These are phyloP conservation scores for Clitarchus hookeri DNA, from an alignment of 2,888 invertebrate genomes.

Conservation along the genomic window DNA sequence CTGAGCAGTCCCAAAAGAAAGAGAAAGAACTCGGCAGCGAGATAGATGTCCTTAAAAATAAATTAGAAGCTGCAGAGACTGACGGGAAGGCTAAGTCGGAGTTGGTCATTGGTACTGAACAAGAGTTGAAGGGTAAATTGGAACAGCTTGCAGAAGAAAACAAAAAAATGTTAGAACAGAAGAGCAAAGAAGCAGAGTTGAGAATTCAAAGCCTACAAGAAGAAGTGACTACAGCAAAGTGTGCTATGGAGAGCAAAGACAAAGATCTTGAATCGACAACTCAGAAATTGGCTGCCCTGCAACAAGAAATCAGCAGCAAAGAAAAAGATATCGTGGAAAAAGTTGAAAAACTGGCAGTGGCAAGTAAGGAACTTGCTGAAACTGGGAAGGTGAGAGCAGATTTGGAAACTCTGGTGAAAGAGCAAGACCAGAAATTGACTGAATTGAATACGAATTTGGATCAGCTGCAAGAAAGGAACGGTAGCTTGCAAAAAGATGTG, in stretches of 20 bases:
- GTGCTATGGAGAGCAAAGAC: conserved; percentile 50
- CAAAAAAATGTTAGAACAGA: conserved; percentile 58
- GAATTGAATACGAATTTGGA: conserved; percentile 46
- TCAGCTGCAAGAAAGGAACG: conserved; percentile 53
- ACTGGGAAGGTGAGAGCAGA: conserved; percentile 49
- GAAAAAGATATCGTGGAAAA: conserved; percentile 53
- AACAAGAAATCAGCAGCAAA: conserved; percentile 36
- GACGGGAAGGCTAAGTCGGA: conserved; percentile 34
- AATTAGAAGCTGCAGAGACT: conserved; percentile 34
- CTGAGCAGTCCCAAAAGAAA: conserved; percentile 46
- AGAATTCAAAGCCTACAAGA: conserved; percentile 45
- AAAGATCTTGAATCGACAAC: conserved; percentile 55
- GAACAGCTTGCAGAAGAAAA: conserved; percentile 59
- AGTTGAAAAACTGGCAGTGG: conserved; percentile 56
- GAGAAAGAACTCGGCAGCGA: conserved; percentile 57
- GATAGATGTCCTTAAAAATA: conserved; percentile 51
- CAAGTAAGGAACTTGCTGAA: conserved; percentile 55
- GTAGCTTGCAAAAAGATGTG: conserved; percentile 39
- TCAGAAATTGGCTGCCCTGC: conserved; percentile 51
- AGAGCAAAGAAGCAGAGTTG: conserved; percentile 58
- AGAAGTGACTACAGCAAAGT: conserved; percentile 33
- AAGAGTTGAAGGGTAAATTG: conserved; percentile 37
- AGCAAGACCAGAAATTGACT: conserved; percentile 46
- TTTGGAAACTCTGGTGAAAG: conserved; percentile 44
- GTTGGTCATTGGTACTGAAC: conserved; percentile 33